Conservation (phyloP, 2,113 vertebrate genomes). For the Cryptotis parvus region DNA sequence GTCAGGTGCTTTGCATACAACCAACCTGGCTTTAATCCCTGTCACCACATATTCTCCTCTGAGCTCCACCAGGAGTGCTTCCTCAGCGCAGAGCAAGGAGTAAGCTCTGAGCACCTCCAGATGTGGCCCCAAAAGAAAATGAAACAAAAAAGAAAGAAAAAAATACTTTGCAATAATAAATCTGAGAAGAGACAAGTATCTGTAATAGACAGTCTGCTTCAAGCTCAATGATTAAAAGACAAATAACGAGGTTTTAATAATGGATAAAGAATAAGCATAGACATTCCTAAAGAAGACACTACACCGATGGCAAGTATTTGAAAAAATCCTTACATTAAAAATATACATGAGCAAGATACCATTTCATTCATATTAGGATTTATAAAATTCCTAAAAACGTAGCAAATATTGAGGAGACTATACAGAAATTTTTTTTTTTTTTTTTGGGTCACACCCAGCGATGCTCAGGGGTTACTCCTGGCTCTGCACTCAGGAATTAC, state of each 20-base stretch:
- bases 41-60: not conserved
- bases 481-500: too few species aligned
- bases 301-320: not conserved
- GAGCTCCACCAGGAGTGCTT: too few species aligned
- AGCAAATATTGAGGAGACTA: too few species aligned
- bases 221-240: not conserved
- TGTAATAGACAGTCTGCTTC: not conserved
- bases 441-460: too few species aligned
- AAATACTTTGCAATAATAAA: not conserved
- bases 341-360: not conserved
- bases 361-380: not conserved
- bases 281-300: not conserved
- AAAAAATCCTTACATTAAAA: not conserved
- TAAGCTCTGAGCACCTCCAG: too few species aligned
- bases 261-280: not conserved
- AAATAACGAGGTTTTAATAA: conserved; percentile 10
- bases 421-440: too few species aligned
- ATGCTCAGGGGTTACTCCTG: too few species aligned
- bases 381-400: not conserved
- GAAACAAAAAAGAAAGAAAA: not conserved
- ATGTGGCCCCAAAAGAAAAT: not conserved
- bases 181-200: not conserved
- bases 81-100: too few species aligned
- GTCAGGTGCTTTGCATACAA: too few species aligned
- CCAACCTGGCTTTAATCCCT: too few species aligned